Base-by-base conservation (phyloP, 1,140 invertebrate genomes). In the Dendroctonus ponderosae region DNA sequence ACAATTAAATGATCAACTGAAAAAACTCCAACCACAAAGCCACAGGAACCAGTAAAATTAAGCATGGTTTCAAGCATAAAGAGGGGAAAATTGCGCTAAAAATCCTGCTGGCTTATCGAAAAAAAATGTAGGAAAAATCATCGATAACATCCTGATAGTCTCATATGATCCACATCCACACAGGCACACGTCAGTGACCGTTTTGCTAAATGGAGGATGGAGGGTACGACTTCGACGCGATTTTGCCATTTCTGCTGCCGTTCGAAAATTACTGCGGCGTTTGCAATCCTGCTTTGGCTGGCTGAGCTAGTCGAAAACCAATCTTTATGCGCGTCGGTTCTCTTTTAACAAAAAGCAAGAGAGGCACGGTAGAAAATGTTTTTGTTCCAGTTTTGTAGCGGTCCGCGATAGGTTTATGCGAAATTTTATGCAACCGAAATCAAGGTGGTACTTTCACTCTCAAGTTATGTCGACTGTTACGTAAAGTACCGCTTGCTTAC, bases 361-460 rank as follows among this genome's bases (percentile, higher is more conserved):
- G 8, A 52, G 6, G 14, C 42, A 62, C 37, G 37, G 41, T n/a
- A 50, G 38, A 43, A 46, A 63, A 63, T 63, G 62, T 63, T 63
- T 63, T 63, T 57, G 62, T 65, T 65, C 53, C 53, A 65, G 44
- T 57, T 65, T 57, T 40, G 53, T 65, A 51, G 42, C 62, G 62
- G 42, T 43, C 51, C 62, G 50, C 62, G 15, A 54, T 63, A 63
- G 39, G 7, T 52, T 39, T 37, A 60, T 37, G 59, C 46, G 59
- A 49, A 61, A 8, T n/a, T 65, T 65, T 65, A 65, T 65, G 62
- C 62, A 65, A 57, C 51, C 57, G 42, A 65, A 62, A 57, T 57
- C 62, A 65, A 65, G 62, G 62, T 65, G 62, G 62, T 56, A 65
- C 62, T 65, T 65, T 65, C 62, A 65, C 62, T 57, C 44, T 49